phyloP scores from a whole-genome alignment of 30 jellyfish, hydroid and myxozoan species.

The Pelagia noctiluca region DNA sequence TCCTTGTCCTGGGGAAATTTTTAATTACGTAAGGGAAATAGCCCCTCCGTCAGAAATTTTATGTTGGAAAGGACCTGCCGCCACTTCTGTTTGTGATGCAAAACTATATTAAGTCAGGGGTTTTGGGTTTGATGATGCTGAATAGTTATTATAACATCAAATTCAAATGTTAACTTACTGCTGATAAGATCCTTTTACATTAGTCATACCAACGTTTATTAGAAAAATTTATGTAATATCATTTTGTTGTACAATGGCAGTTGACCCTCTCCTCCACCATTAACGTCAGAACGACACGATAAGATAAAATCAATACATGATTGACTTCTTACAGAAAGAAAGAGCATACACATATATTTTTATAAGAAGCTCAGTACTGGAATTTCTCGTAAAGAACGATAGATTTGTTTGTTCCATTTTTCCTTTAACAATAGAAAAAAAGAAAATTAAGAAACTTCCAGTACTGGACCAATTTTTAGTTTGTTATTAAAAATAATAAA shows the following conservation, averaged over 20 bases:
- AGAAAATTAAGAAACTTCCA: too few relatives aligned
- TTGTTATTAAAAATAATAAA: too few relatives aligned
- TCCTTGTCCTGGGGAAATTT: slow-evolving; percentile 2
- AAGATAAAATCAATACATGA: background rate
- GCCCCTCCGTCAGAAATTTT: background rate
- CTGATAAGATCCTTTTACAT: slow-evolving; percentile 2
- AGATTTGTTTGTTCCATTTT: background rate
- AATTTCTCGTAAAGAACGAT: too few relatives aligned
- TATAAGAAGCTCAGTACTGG: too few relatives aligned
- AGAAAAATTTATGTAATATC: background rate
- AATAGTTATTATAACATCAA: background rate
- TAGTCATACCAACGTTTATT: background rate
- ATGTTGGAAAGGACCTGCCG: slow-evolving; percentile 3
- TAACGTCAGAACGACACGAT: background rate
- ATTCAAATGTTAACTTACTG: background rate
- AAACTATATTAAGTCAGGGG: background rate
- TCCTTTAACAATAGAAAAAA: background rate
- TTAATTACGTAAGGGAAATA: background rate
- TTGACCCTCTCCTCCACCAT: slow-evolving; percentile 7
- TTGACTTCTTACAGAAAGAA: background rate
- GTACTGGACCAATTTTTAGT: slow-evolving; percentile 2
- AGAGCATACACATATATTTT: background rate
- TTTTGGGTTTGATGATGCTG: background rate
- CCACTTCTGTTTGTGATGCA: slow-evolving; percentile 4
- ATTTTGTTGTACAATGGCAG: slow-evolving; percentile 1